A percentile compares a stretch with the other conserved stretches of the same genome.
Conservation (phyloP, 2,113 vertebrate species). For the Ancistrus triradiatus region DNA sequence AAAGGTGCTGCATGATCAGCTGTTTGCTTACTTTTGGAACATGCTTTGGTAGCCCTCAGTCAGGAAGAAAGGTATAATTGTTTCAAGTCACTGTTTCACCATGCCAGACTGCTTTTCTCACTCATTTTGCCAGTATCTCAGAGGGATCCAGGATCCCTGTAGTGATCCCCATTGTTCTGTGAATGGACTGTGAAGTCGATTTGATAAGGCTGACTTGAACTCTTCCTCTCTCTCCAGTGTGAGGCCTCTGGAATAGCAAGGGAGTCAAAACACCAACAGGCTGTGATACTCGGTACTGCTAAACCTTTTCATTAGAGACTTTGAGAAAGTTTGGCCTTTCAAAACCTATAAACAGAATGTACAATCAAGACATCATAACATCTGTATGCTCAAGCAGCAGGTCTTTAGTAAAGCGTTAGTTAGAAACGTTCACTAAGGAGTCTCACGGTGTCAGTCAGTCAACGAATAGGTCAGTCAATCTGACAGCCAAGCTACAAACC, state of each 20-base stretch:
- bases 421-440: not conserved
- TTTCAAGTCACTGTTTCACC: conserved; percentile 27
- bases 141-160: not conserved
- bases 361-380: not conserved
- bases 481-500: no score
- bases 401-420: not conserved
- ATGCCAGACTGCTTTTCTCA: conserved; percentile 2
- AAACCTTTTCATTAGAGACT: conserved; percentile 47
- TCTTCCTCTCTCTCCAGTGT: conserved; percentile 12
- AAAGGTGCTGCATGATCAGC: not conserved
- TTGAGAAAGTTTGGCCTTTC: conserved; percentile 23
- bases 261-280: conserved; percentile 21
- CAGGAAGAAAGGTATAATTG: conserved; percentile 27
- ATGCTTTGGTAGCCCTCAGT: conserved; percentile 1
- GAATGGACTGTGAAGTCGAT: conserved; percentile 21
- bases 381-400: conserved; percentile 3
- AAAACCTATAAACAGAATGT: conserved; percentile 15
- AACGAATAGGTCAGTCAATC: not conserved
- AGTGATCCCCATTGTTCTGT: conserved; percentile 18
- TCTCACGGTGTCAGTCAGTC: not conserved
- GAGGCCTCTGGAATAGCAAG: conserved; percentile 12
- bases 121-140: not conserved
- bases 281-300: conserved; percentile 28
- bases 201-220: conserved; percentile 20
- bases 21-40: conserved; percentile 7